Evolutionary conservation across 2,888 invertebrate genomes (phyloP).

Genomic region (Pristionchus fissidentatus): DNA sequence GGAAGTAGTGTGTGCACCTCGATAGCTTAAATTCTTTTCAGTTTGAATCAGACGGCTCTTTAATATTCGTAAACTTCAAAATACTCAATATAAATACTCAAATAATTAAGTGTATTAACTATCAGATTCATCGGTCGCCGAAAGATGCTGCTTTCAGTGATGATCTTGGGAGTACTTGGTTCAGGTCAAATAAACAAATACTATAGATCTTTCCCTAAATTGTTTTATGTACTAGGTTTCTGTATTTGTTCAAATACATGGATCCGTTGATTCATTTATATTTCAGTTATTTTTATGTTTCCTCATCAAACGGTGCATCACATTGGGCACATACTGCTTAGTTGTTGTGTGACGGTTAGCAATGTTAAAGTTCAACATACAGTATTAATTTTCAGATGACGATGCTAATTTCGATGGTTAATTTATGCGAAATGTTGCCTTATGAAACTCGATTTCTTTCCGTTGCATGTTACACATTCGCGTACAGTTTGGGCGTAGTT

Average conservation of each 20-base stretch:
- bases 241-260: too few relatives aligned
- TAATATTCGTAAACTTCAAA: too few relatives aligned
- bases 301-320: not conserved
- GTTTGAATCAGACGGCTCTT: too few relatives aligned
- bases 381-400: not conserved
- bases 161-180: not conserved
- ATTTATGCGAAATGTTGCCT: not conserved
- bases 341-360: not conserved
- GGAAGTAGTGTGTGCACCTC: too few relatives aligned
- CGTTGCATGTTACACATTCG: not conserved
- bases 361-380: not conserved
- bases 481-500: not conserved
- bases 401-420: not conserved
- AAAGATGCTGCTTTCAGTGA: not conserved
- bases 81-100: too few relatives aligned
- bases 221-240: too few relatives aligned
- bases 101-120: too few relatives aligned
- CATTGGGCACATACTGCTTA: not conserved
- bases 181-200: too few relatives aligned
- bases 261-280: too few relatives aligned
- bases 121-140: constrained; percentile 12
- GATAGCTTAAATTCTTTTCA: too few relatives aligned
- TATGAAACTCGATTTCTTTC: not conserved
- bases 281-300: not conserved
- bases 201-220: too few relatives aligned